These are phyloP conservation scores for Manis crassicaudata DNA, from an alignment of 2,797 vertebrate species.

Conservation along the genomic window DNA sequence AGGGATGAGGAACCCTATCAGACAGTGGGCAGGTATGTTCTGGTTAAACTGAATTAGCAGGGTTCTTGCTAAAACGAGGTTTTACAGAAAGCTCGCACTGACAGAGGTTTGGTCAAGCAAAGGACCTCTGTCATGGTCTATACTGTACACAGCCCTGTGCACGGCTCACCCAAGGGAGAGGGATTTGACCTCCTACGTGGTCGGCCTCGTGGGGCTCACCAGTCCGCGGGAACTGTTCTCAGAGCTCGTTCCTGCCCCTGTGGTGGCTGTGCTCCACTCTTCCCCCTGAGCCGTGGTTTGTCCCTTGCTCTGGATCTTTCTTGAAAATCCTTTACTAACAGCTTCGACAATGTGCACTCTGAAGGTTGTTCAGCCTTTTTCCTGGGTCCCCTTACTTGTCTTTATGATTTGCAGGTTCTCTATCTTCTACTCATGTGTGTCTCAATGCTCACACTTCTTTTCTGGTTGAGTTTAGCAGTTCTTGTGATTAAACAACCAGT, in stretches of 20 bases:
- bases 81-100: background rate
- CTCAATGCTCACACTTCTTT: background rate
- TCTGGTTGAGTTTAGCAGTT: background rate
- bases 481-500: background rate
- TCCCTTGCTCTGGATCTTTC: background rate
- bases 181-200: background rate
- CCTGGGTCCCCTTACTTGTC: background rate
- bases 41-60: background rate
- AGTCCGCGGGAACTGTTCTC: background rate
- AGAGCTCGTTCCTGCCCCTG: background rate
- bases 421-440: background rate
- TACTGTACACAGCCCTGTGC: background rate
- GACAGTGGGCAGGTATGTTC: background rate
- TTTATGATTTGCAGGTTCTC: background rate
- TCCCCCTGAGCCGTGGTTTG: background rate
- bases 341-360: background rate
- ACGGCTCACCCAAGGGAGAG: background rate
- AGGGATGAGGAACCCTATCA: background rate
- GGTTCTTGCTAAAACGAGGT: background rate
- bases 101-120: background rate
- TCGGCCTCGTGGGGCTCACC: too few relatives aligned
- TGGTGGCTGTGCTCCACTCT: background rate
- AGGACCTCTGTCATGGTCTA: background rate
- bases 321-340: background rate
- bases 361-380: background rate